These are phyloP conservation scores for Prosapia bicincta DNA, from an alignment of 2,888 invertebrate species.

Conservation along the genomic window DNA sequence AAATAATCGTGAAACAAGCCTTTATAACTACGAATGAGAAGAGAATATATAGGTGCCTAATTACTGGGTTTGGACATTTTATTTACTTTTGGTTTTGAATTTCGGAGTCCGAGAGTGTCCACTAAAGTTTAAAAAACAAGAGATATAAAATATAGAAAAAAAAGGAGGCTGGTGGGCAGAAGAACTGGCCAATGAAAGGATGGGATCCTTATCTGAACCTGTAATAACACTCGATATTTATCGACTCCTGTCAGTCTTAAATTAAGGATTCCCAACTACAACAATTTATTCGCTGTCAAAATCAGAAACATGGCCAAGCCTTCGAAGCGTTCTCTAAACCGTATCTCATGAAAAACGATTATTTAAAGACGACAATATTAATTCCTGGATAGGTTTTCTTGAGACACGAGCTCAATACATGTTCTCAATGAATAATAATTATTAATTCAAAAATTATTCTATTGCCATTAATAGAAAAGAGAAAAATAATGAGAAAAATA, in stretches of 20 bases:
- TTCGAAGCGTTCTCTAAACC: not conserved
- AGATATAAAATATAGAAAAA: too few relatives aligned
- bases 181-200: not conserved
- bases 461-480: too few relatives aligned
- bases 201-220: not conserved
- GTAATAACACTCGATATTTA: not conserved
- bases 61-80: not conserved
- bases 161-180: not conserved
- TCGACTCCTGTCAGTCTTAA: not conserved
- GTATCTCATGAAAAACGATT: not conserved
- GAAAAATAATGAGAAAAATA: too few relatives aligned
- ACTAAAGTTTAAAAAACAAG: not conserved
- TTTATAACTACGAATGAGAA: not conserved
- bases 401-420: too few relatives aligned
- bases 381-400: too few relatives aligned
- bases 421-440: too few relatives aligned
- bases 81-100: not conserved
- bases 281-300: not conserved
- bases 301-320: not conserved
- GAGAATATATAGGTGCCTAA: not conserved
- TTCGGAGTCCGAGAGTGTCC: not conserved
- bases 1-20: not conserved
- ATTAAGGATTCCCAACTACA: not conserved
- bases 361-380: too few relatives aligned
- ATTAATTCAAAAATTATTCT: too few relatives aligned